Conservation (phyloP, 2,888 invertebrate genomes). For the Coenonympha glycerion region DNA sequence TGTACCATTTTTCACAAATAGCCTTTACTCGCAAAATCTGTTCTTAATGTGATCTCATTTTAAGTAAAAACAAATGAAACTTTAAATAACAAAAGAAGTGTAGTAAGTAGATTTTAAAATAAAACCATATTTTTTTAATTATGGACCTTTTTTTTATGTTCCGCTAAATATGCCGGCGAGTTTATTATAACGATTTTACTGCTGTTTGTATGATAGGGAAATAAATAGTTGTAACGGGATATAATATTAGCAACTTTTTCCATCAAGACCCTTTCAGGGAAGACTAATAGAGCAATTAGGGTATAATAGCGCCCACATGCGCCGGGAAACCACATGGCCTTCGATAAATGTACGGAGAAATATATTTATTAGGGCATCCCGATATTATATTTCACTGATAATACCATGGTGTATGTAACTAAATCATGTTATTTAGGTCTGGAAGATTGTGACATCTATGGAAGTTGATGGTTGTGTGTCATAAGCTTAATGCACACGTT, state of each 20-base stretch:
- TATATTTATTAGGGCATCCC: slow-evolving; percentile 15
- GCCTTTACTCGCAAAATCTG: no score
- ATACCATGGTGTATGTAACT: neutral
- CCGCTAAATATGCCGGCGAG: no score
- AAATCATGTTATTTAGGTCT: neutral
- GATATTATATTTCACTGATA: slow-evolving; percentile 8
- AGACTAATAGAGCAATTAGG: slow-evolving; percentile 16
- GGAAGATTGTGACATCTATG: neutral
- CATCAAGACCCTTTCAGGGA: slow-evolving; percentile 9
- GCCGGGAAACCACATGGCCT: slow-evolving; percentile 14
- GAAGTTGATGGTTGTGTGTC: neutral
- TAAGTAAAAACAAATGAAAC: no score
- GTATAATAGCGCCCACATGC: slow-evolving; percentile 10
- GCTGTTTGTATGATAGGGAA: neutral
- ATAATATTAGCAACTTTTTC: slow-evolving; percentile 9
- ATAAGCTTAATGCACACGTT: no score
- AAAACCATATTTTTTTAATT: no score
- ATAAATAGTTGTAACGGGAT: slow-evolving; percentile 1
- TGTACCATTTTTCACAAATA: no score
- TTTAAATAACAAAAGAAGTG: no score
- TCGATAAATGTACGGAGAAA: slow-evolving; percentile 15
- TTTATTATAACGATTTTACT: no score
- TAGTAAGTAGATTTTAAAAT: no score
- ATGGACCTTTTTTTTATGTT: no score
- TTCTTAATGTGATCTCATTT: no score